These are phyloP conservation scores for Thermophis baileyi DNA, from an alignment of 2,113 vertebrate species.

Conservation along the genomic window DNA sequence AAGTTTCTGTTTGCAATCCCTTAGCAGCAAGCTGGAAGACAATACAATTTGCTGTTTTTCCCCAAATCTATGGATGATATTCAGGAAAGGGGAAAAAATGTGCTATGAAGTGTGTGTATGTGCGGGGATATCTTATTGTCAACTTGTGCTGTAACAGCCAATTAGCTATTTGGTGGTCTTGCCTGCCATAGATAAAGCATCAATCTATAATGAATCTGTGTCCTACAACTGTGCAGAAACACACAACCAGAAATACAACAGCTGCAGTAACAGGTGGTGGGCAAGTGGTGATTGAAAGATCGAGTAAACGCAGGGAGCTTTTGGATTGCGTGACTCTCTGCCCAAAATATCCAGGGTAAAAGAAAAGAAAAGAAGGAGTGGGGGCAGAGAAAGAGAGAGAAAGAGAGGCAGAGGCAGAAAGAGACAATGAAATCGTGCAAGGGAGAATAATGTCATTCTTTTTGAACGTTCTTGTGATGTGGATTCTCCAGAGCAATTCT, in stretches of 20 bases:
- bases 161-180: neutral
- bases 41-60: neutral
- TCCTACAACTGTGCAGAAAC: neutral
- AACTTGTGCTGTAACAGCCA: neutral
- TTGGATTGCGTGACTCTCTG: neutral
- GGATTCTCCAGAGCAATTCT: neutral
- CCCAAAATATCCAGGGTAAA: neutral
- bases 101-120: neutral
- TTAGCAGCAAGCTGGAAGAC: slow-evolving; percentile 36
- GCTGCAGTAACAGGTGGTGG: slow-evolving; percentile 19
- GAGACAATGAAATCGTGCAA: neutral
- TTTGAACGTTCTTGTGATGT: neutral
- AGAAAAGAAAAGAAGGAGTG: neutral
- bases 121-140: neutral
- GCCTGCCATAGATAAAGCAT: neutral
- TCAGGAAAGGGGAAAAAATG: neutral
- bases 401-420: neutral
- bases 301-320: neutral
- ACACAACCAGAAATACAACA: neutral
- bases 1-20: slow-evolving; percentile 23
- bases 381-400: neutral
- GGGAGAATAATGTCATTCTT: neutral
- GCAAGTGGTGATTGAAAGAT: neutral
- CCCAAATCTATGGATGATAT: neutral
- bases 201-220: neutral